Conservation (phyloP, 2,113 vertebrate genomes). For the Motacilla tschutschensis region DNA sequence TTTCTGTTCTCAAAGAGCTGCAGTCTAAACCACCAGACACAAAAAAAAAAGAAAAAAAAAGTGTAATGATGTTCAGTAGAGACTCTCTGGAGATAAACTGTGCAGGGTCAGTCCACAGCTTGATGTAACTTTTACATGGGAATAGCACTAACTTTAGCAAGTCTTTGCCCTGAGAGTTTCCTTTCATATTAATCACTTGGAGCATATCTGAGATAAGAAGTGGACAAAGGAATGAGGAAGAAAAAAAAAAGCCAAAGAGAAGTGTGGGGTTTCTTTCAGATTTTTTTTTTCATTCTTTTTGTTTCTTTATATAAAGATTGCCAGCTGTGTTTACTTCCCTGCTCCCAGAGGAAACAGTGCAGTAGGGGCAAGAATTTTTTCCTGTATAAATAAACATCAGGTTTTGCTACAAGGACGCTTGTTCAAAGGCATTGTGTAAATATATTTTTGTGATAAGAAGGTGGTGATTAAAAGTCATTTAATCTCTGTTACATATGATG, state of each 20-base stretch:
- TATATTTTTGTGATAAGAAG: neutral
- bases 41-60: neutral
- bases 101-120: neutral
- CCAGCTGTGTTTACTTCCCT: neutral
- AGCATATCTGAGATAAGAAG: neutral
- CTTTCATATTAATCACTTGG: neutral
- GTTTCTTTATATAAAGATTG: neutral
- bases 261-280: neutral
- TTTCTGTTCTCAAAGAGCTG: conserved; percentile 23
- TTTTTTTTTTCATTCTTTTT: neutral
- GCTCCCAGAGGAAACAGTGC: neutral
- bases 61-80: neutral
- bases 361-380: neutral
- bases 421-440: neutral
- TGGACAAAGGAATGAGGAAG: neutral
- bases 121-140: conserved; percentile 4
- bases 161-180: neutral
- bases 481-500: neutral
- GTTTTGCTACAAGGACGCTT: neutral
- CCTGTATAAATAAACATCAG: neutral
- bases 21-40: neutral
- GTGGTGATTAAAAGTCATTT: neutral
- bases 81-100: neutral
- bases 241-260: neutral
- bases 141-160: neutral